Evolutionary conservation across 1,140 invertebrate species (phyloP).

Genomic region (Zaprionus gabonicus): DNA sequence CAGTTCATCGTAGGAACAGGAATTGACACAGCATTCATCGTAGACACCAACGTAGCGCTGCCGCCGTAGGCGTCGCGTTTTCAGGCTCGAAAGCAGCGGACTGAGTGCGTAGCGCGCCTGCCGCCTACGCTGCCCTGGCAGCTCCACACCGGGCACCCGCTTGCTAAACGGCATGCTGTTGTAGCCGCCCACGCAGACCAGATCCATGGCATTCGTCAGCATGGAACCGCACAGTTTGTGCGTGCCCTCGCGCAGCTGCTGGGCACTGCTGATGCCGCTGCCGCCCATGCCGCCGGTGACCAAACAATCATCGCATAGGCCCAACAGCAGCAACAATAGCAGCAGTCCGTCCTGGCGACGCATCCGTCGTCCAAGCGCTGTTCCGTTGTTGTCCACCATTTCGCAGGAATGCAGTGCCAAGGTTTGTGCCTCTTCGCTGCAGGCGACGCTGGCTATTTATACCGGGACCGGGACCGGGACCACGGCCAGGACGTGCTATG

Average conservation of each 20-base stretch:
- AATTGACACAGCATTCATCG: slow-evolving; percentile 65
- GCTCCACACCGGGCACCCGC: slow-evolving; percentile 2
- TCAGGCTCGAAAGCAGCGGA: slow-evolving; percentile 55
- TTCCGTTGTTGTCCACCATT: slow-evolving; percentile 52
- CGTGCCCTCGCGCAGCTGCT: slow-evolving; percentile 51
- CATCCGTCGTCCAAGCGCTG: slow-evolving; percentile 12
- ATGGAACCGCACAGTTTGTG: slow-evolving; percentile 67
- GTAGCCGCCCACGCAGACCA: slow-evolving; percentile 58
- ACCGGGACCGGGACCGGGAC: slow-evolving; percentile 19
- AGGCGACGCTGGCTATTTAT: slow-evolving; percentile 59
- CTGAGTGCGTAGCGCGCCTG: slow-evolving; percentile 32
- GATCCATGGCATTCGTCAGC: slow-evolving; percentile 62
- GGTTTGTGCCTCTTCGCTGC: slow-evolving; percentile 33
- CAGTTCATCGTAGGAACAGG: slow-evolving; percentile 61
- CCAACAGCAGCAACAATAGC: slow-evolving; percentile 37
- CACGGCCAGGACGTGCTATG: no score
- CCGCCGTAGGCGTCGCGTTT: slow-evolving; percentile 58
- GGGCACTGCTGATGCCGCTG: slow-evolving; percentile 11
- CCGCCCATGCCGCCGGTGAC: not conserved
- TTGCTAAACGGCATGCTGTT: slow-evolving; percentile 38
- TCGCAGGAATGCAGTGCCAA: slow-evolving; percentile 30
- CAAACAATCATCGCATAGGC: slow-evolving; percentile 15
- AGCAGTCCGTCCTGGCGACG: not conserved
- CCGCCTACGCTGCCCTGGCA: not conserved
- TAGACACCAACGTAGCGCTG: slow-evolving; percentile 53